Base-by-base conservation (phyloP, 2,888 invertebrate species). In the Tethea ocularis region DNA sequence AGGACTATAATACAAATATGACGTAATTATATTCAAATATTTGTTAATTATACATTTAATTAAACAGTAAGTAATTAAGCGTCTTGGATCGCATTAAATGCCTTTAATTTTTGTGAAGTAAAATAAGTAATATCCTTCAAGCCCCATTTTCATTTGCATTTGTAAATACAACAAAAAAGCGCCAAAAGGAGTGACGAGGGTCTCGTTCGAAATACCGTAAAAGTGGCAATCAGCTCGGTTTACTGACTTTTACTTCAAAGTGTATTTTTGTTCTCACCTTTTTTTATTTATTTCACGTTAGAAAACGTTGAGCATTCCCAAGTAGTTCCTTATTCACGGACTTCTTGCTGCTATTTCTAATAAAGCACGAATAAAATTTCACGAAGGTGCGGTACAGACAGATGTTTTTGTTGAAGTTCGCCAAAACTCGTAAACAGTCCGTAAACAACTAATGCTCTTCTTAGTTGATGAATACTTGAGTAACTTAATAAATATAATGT, bases 221-320 rank as follows among this genome's bases (percentile, higher is more conserved):
- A 87, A 87, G 86, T 85, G 80, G 85, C 86, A 88, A 88, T 87
- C 87, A 86, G 83, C 83, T 81, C 80, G 79, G 81, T 80, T 83
- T 83, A 81, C 81, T 79, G 84, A 83, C 82, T 86, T 82, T 83
- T 75, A 80, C 84, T 84, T 85, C 82, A 86, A 86, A 88, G 82
- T 80, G 78, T 75, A 69, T 83, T 85, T 83, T 84, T 78, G 74
- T 77, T 78, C 71, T 69, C 74, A 74, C 76, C 74, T 79, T 82
- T 86, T 83, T 81, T 78, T 53, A 53, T 53, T 53, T 53, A 75
- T 74, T 74, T 70, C 73, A 75, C 72, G 74, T 75, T 75, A 77
- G 71, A 71, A 75, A 75, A 72, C 69, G 69, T 69, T 66, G 73
- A 75, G 75, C 75, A 72, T 75, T 76, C 68, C 71, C 70, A 69